Conservation (phyloP, 1,140 invertebrate genomes). For the Drosophila parabipectinata region DNA sequence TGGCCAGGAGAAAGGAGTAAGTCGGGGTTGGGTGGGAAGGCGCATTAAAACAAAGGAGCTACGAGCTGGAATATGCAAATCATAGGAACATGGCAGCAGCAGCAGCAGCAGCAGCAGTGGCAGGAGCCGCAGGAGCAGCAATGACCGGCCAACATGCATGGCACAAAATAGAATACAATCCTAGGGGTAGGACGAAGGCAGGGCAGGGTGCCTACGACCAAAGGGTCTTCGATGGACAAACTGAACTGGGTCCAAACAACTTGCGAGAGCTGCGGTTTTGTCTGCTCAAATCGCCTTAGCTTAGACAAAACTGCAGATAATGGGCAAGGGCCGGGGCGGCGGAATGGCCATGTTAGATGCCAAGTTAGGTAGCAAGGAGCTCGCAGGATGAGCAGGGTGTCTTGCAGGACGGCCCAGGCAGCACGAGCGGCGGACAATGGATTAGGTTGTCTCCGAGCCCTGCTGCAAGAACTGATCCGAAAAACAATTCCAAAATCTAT, state of each 20-base stretch:
- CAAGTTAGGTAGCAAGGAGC: constrained; percentile 33
- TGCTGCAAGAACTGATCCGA: constrained; percentile 8
- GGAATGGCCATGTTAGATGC: constrained; percentile 6
- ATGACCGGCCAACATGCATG: constrained; percentile 8
- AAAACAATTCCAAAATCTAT: constrained; percentile 25
- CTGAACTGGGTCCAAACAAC: constrained; percentile 70
- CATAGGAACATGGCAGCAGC: constrained; percentile 68
- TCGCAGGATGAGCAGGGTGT: neutral
- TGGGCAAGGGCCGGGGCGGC: constrained; percentile 24
- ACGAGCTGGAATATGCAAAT: constrained; percentile 77
- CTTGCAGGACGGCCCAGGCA: constrained; percentile 35
- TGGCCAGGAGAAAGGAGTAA: constrained; percentile 55
- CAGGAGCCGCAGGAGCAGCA: constrained; percentile 6
- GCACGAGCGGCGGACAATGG: constrained; percentile 45
- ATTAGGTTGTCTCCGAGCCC: constrained; percentile 52
- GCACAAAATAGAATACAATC: constrained; percentile 12
- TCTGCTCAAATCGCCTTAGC: constrained; percentile 79
- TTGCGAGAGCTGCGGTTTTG: constrained; percentile 78
- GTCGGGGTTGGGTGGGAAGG: constrained; percentile 28
- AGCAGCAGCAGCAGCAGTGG: constrained; percentile 16
- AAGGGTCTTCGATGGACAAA: constrained; percentile 53
- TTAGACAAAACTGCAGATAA: constrained; percentile 70
- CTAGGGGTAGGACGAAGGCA: constrained; percentile 16
- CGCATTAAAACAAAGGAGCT: constrained; percentile 80
- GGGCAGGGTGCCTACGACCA: constrained; percentile 32